These are phyloP conservation scores for Xiphophorus maculatus DNA, from an alignment of 2,113 vertebrate species.

Conservation along the genomic window DNA sequence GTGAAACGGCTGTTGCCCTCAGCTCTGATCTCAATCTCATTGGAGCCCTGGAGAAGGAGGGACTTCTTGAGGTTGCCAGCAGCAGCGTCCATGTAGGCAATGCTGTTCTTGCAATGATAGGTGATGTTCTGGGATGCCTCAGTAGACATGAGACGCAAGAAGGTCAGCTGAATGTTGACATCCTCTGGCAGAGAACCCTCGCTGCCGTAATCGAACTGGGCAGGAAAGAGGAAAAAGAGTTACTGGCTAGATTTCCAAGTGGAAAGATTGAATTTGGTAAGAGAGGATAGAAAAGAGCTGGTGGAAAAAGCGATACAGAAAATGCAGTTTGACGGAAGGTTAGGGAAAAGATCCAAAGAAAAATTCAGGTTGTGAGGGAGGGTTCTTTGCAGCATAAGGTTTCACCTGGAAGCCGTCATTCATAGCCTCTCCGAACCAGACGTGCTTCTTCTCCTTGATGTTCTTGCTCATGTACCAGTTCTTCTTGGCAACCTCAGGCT, in stretches of 20 bases:
- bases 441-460: slow-evolving; percentile 93
- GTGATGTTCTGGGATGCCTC: slow-evolving; percentile 97
- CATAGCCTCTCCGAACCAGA: slow-evolving; percentile 98
- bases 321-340: background rate
- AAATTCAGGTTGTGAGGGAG: background rate
- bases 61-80: slow-evolving; percentile 97
- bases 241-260: slow-evolving; percentile 77
- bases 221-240: slow-evolving; percentile 3
- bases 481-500: slow-evolving; percentile 85
- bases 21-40: slow-evolving; percentile 97
- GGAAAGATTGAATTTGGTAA: background rate
- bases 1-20: slow-evolving; percentile 99
- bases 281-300: background rate
- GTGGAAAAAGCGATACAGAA: background rate
- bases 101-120: slow-evolving; percentile 99
- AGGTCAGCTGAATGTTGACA: slow-evolving; percentile 97
- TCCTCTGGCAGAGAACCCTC: slow-evolving; percentile 88
- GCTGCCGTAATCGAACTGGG: slow-evolving; percentile 92
- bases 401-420: slow-evolving; percentile 91
- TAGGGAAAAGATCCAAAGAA: background rate
- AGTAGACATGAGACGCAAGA: slow-evolving; percentile 98
- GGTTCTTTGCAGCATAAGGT: accelerated
- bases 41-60: slow-evolving; percentile 95
- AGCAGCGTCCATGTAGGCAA: slow-evolving; percentile 94
- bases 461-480: slow-evolving; percentile 97